Evolutionary conservation across 1,140 invertebrate species (phyloP).

Genomic region (Drosophila kohkoa): DNA sequence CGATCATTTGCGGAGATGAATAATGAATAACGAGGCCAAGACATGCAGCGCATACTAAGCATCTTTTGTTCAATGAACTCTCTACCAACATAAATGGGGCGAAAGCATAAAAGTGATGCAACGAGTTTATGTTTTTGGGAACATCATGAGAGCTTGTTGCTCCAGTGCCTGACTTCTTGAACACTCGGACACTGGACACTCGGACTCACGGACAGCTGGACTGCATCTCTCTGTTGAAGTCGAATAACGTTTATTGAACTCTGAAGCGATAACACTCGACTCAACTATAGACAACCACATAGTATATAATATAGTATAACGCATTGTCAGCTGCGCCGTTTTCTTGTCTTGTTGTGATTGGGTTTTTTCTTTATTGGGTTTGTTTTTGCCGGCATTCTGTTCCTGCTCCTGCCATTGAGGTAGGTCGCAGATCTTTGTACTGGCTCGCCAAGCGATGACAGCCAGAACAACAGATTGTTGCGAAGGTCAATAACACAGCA

Average conservation of each 20-base stretch:
- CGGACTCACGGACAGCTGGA: background rate
- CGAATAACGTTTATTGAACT: conserved; percentile 76
- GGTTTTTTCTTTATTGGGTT: conserved; percentile 35
- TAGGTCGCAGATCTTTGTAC: conserved; percentile 74
- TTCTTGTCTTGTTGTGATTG: conserved; percentile 35
- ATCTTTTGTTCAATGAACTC: conserved; percentile 2
- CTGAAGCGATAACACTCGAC: conserved; percentile 2
- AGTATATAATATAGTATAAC: background rate
- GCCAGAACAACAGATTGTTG: background rate
- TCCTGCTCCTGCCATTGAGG: conserved; percentile 74
- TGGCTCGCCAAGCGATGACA: conserved; percentile 4
- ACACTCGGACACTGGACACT: no score
- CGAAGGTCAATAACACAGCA: conserved; percentile 66
- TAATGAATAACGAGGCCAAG: conserved; percentile 10
- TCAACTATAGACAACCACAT: background rate
- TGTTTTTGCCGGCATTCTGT: conserved; percentile 22
- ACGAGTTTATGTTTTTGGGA: conserved; percentile 31
- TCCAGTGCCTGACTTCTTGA: conserved; percentile 16
- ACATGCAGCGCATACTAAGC: background rate
- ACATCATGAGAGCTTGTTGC: conserved; percentile 9
- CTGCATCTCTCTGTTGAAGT: conserved; percentile 16
- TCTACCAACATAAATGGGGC: no score
- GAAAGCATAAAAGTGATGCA: background rate
- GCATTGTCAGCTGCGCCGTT: conserved; percentile 36
- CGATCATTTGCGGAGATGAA: background rate